Evolutionary conservation across 2,113 vertebrate genomes (phyloP), one percentile per base, ranked within the genome.

Genomic region (Pedetes capensis): DNA sequence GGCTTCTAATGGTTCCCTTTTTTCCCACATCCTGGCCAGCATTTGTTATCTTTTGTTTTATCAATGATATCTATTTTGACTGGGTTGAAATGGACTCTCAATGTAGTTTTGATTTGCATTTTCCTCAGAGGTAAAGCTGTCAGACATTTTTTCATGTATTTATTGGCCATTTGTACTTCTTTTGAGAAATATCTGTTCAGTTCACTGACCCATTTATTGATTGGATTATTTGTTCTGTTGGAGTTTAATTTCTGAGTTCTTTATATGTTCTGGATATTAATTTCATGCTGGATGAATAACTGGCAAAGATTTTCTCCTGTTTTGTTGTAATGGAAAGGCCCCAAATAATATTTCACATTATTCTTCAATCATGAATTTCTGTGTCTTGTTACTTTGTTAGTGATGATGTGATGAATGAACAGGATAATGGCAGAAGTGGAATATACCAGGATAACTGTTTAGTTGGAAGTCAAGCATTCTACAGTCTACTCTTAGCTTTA

Each of bases 301-400:
- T 61, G 72, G 69, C 4, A 34, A 42, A 87, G n/a, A 59, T 61
- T 87, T 85, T 61, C 39, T 87, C 12, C 53, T 22, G 6, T 72
- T 82, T 93, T 82, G 7, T 53, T 92, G 91, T 92, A 76, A 59
- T 95, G 25, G 22, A 83, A 87, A 90, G n/a, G 3, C 23, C 34
- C 51, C 85, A 76, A 91, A 44, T 88, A 9, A 6, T 49, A 85
- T 82, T 91, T 91, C 32, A 83, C 59, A 57, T 84, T 86, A 64
- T 78, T 96, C 20, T 89, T 83, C 78, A 83, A 82, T 92, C 42
- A 69, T 49, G 27, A 1, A n/a, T 82, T 91, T 53, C 32, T 23
- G 20, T 64, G 34, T 14, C 63, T 49, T 68, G 10, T 63, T 76
- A 37, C 78, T 91, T 82, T 85, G 57, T 89, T 72, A 76, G 49